Conservation (phyloP, 2,113 vertebrate species). For the Heterocephalus glaber region DNA sequence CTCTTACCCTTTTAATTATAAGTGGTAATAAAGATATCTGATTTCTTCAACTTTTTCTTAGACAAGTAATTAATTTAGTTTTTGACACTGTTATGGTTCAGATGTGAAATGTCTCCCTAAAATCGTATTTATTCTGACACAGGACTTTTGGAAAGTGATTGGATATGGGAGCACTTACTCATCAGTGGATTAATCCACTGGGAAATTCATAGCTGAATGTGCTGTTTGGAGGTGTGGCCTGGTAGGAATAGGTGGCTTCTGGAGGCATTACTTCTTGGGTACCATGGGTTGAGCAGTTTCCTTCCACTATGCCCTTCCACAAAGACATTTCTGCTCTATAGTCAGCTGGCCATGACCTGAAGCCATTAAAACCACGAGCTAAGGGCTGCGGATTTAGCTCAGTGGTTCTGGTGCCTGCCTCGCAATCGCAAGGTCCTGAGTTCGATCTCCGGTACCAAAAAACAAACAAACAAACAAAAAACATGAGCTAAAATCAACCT, state of each 20-base stretch:
- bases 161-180: background rate
- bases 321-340: background rate
- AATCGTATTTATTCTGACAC: background rate
- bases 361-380: background rate
- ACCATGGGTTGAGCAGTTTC: background rate
- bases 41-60: background rate
- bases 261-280: background rate
- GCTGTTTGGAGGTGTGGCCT: background rate
- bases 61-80: conserved; percentile 30
- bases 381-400: too few species aligned
- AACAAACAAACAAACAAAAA: too few species aligned
- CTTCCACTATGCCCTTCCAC: background rate
- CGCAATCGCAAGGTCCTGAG: too few species aligned
- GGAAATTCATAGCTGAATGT: background rate
- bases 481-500: background rate
- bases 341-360: background rate
- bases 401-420: too few species aligned
- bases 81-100: background rate
- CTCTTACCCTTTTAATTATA: conserved; percentile 28
- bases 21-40: background rate
- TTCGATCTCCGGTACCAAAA: too few species aligned
- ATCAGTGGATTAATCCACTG: background rate
- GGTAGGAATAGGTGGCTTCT: background rate
- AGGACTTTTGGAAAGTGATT: background rate
- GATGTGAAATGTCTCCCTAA: background rate